Evolutionary conservation across 2,797 vertebrate species (phyloP), one percentile per base, ranked within the genome.

Genomic region (Cuniculus paca): DNA sequence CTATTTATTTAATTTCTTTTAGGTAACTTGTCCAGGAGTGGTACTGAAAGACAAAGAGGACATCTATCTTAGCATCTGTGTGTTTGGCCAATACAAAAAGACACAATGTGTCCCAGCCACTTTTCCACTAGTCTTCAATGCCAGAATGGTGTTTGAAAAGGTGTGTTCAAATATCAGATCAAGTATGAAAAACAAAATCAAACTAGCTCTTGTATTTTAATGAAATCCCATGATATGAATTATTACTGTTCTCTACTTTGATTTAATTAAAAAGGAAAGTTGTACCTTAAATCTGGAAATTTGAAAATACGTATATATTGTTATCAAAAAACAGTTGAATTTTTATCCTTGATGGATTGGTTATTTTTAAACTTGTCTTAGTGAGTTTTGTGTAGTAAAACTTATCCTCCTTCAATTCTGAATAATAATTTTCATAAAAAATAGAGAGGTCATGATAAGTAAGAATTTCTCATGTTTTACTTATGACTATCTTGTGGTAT

Each of bases 11-110:
- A 22, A 89, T 97, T 90, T 97, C 92, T 96, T 98, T 26, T 98
- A 99, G 99, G 97, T 99, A 98, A 99, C 99, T 82, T 99, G 99
- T 98, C 99, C 99, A 3, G 99, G 99, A 91, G 98, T 99, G 90
- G 87, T 98, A 70, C 98, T 99, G 90, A 98, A 98, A 88, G 98
- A 98, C 97, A 98, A 98, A 97, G 98, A 99, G 63, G 98, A 99
- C 14, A 97, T 99, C 97, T 99, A 99, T 98, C 98, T 99, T 95
- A 98, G 99, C 96, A 99, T 99, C 96, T 99, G 98, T 96, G 98
- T 99, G 96, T 98, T 99, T 99, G 99, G 99, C 63, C 99, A 99
- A 96, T 99, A 98, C 98, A 99, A 97, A 97, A 99, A 99, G 98
- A 99, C 99, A 90, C 98, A 97, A 28, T 98, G 98, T 94, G 97